These are phyloP conservation scores for Hippocampus mohnikei DNA, from an alignment of 2,113 vertebrate genomes.

Conservation along the genomic window DNA sequence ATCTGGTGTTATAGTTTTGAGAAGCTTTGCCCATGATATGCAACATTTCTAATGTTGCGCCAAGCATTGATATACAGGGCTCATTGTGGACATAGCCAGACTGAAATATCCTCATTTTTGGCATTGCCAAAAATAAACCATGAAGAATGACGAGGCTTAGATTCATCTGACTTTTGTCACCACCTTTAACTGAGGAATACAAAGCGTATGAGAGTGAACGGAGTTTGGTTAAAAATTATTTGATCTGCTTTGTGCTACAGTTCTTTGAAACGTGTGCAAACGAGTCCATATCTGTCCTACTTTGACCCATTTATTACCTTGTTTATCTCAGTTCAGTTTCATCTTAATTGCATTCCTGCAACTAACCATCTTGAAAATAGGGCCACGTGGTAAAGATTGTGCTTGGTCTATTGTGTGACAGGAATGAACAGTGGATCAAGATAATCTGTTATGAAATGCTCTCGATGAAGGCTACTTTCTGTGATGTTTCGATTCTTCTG, in stretches of 20 bases:
- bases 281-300: conserved; percentile 12
- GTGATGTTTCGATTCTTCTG: conserved; percentile 3
- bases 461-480: not conserved
- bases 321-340: conserved; percentile 14
- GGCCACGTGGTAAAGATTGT: not conserved
- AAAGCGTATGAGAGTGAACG: conserved; percentile 6
- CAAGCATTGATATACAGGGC: not conserved
- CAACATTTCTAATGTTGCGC: not conserved
- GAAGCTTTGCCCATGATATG: not conserved
- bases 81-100: not conserved
- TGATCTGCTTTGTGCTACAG: conserved; percentile 5
- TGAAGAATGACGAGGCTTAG: too few relatives aligned
- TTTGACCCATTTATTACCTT: conserved; percentile 20
- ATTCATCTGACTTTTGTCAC: conserved; percentile 4
- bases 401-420: conserved; percentile 8
- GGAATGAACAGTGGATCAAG: conserved; percentile 6
- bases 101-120: not conserved
- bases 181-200: conserved; percentile 4
- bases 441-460: conserved; percentile 10
- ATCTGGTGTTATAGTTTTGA: not conserved
- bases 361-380: conserved; percentile 25
- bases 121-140: not conserved
- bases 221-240: not conserved
- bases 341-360: conserved; percentile 27
- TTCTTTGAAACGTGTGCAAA: conserved; percentile 26